Percentiles rank a stretch among this genome's conserved stretches.
Conservation (phyloP, 2,113 vertebrate genomes). For the Corythaixoides concolor region DNA sequence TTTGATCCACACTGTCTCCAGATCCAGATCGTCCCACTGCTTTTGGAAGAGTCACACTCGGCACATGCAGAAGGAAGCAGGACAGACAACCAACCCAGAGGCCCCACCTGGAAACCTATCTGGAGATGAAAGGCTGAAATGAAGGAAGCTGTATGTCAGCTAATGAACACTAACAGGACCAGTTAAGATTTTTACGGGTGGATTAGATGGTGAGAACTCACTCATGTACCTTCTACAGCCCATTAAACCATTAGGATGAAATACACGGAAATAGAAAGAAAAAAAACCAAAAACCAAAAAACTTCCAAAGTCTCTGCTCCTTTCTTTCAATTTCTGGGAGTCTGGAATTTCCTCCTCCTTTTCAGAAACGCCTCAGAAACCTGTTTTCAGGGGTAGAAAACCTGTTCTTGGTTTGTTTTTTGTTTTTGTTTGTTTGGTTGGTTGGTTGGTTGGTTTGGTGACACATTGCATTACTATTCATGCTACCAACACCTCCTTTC, state of each 20-base stretch:
- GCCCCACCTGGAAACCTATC: neutral
- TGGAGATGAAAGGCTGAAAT: neutral
- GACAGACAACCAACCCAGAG: neutral
- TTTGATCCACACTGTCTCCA: neutral
- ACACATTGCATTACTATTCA: neutral
- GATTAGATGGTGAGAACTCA: neutral
- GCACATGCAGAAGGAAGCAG: neutral
- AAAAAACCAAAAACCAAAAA: neutral
- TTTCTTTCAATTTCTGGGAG: neutral
- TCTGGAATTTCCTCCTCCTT: neutral
- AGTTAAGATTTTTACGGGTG: neutral
- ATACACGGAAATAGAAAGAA: neutral
- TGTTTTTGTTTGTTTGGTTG: neutral
- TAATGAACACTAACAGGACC: neutral
- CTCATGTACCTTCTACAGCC: neutral
- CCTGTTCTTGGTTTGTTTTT: neutral
- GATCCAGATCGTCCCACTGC: neutral
- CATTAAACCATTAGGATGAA: neutral
- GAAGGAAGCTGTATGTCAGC: neutral
- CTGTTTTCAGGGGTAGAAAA: neutral
- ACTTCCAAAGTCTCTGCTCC: neutral
- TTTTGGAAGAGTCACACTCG: neutral
- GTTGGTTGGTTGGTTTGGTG: neutral
- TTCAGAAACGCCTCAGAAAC: neutral
- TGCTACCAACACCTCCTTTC: neutral